Conservation (phyloP, 92 coral and sea anemone species). For the Porites evermanni region DNA sequence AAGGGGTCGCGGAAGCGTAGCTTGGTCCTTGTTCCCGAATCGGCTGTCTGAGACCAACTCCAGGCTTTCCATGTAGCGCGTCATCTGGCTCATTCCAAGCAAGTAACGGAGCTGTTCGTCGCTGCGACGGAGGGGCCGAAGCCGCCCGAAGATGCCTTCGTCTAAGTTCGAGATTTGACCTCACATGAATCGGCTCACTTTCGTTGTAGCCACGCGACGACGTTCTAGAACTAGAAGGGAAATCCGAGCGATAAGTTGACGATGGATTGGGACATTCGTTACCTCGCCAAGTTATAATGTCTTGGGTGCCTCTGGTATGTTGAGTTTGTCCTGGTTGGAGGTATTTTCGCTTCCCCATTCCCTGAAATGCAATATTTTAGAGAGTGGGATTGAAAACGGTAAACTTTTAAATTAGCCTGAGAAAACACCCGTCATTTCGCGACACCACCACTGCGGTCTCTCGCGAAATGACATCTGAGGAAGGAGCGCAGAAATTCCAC, state of each 20-base stretch:
- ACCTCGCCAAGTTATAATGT: slow-evolving; percentile 89
- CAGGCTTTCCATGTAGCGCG: slow-evolving; percentile 77
- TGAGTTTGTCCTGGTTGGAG: slow-evolving; percentile 67
- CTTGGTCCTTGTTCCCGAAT: slow-evolving; percentile 35
- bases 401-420: too few relatives aligned
- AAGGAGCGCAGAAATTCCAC: too few relatives aligned
- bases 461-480: too few relatives aligned
- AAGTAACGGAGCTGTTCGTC: slow-evolving; percentile 83
- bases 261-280: slow-evolving; percentile 75
- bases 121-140: slow-evolving; percentile 81
- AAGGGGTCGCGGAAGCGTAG: slow-evolving; percentile 54
- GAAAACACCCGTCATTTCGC: too few relatives aligned
- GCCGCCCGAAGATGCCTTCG: slow-evolving; percentile 84
- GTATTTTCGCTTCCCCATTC: slow-evolving; percentile 91
- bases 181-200: slow-evolving; percentile 86
- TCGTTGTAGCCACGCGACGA: slow-evolving; percentile 66
- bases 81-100: slow-evolving; percentile 97
- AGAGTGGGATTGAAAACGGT: neutral
- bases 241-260: slow-evolving; percentile 87
- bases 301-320: slow-evolving; percentile 80
- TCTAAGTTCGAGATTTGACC: slow-evolving; percentile 77
- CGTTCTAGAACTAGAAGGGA: slow-evolving; percentile 27
- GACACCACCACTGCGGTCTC: too few relatives aligned
- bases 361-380: slow-evolving; percentile 48
- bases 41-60: slow-evolving; percentile 79